Base-by-base conservation (phyloP, 2,113 vertebrate species). In the Calidris pygmaea region DNA sequence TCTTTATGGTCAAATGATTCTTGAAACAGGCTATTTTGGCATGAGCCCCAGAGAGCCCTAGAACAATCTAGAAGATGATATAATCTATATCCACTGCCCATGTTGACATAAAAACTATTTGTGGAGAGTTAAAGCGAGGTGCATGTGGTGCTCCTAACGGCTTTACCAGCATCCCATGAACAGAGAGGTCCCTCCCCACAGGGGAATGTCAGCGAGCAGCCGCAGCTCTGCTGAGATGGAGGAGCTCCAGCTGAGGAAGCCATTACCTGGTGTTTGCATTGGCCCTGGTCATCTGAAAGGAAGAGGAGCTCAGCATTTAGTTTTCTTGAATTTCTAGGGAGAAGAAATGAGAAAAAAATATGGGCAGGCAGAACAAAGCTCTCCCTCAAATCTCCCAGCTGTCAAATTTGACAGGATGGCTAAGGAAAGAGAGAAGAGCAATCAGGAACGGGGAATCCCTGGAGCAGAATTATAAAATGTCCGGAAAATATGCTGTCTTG, bases 291-390 rank as follows among this genome's bases (percentile, higher is more conserved):
- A 4, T 50, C 73, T 82, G 52, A 56, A 87, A 71, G 8, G 23
- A 39, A 82, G 23, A 82, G 5, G 7, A 67, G 39, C 5, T 77
- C 34, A 1, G 41, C 8, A n/a, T 86, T 78, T 67, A 2, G 0
- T 62, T 95, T 91, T 65, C 66, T 72, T 77, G 20, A n/a, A 26
- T 60, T 93, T 87, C 85, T 75, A 35, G 26, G 17, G 26, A 87
- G 56, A 85, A 94, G 6, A 87, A 89, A 91, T 71, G 37, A 82
- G 87, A 43, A 81, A 89, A 95, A 93, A 78, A n/a, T 22, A 48
- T 4, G 18, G 24, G 30, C 58, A 87, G 58, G 37, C 43, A 88
- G 67, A 93, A 39, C 8, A 72, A 94, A 86, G 12, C 10, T 81
- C 41, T 84, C 37, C 50, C 15, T 65, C 45, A 92, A 86, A 50